Evolutionary conservation across 92 coral and sea anemone species (phyloP).

Genomic region (Epizoanthus fatuus): DNA sequence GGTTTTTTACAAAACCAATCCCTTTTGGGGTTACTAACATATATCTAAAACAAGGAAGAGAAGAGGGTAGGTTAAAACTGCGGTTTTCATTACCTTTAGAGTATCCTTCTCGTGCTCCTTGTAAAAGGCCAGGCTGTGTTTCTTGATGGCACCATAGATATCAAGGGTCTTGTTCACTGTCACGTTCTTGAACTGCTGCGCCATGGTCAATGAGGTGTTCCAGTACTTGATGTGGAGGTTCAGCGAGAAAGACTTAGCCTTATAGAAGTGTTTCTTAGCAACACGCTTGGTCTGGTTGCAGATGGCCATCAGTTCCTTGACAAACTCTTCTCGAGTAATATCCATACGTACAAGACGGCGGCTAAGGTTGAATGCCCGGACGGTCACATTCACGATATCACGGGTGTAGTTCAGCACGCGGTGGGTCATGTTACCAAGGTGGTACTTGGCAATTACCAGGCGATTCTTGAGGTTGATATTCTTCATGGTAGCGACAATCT

Average conservation of each 20-base stretch:
- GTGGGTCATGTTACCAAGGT: slow-evolving; percentile 46
- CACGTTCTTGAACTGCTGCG: slow-evolving; percentile 52
- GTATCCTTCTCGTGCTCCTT: slow-evolving; percentile 76
- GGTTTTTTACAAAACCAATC: no score
- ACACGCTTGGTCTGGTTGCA: slow-evolving; percentile 60
- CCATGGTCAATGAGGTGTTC: slow-evolving; percentile 36
- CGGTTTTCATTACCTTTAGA: slow-evolving; percentile 11
- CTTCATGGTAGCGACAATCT: slow-evolving; percentile 61
- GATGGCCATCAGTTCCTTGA: slow-evolving; percentile 75
- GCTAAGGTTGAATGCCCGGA: slow-evolving; percentile 68
- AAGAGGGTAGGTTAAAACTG: not conserved
- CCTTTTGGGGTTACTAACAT: no score
- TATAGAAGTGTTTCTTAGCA: slow-evolving; percentile 65
- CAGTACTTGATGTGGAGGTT: slow-evolving; percentile 52
- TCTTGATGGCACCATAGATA: slow-evolving; percentile 51
- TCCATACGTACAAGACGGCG: slow-evolving; percentile 76
- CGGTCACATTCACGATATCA: slow-evolving; percentile 55
- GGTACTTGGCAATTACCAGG: slow-evolving; percentile 58
- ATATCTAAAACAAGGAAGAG: not conserved
- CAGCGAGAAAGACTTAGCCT: slow-evolving; percentile 65
- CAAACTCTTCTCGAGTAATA: slow-evolving; percentile 69
- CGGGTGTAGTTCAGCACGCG: slow-evolving; percentile 55
- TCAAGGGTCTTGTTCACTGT: slow-evolving; percentile 66
- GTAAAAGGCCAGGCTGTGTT: slow-evolving; percentile 61
- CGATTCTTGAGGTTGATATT: slow-evolving; percentile 71